Conservation (phyloP, 2,797 vertebrate species). For the Pseudochaenichthys georgianus region DNA sequence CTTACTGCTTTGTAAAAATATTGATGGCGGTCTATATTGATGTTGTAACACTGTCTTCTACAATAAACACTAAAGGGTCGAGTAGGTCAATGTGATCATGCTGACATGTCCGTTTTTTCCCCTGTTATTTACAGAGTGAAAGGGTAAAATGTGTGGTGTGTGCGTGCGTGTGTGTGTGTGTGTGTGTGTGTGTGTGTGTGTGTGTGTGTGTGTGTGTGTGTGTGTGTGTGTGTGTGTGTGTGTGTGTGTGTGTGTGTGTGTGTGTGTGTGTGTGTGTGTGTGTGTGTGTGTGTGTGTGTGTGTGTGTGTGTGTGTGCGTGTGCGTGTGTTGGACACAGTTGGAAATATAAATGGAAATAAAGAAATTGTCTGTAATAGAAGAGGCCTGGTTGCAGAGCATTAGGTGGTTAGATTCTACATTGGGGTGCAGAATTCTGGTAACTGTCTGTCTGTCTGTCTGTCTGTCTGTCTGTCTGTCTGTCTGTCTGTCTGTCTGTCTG, state of each 20-base stretch:
- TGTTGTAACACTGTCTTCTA: slow-evolving; percentile 8
- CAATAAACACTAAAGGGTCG: slow-evolving; percentile 7
- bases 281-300: slow-evolving; percentile 17
- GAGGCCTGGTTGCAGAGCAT: too few relatives aligned
- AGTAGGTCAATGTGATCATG: slow-evolving; percentile 38
- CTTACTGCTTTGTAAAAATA: background rate
- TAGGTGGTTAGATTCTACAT: too few relatives aligned
- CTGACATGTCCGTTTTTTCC: slow-evolving; percentile 13
- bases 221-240: background rate
- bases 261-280: slow-evolving; percentile 12
- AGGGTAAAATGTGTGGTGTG: background rate
- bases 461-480: slow-evolving; percentile 5
- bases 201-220: background rate
- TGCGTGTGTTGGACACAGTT: slow-evolving; percentile 12
- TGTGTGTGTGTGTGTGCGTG: slow-evolving; percentile 19
- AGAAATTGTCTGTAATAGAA: too few relatives aligned
- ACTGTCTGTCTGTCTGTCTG: slow-evolving; percentile 15
- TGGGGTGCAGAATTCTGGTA: slow-evolving; percentile 57
- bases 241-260: slow-evolving; percentile 14
- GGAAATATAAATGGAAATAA: too few relatives aligned
- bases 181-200: background rate
- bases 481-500: too few relatives aligned
- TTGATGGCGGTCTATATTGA: background rate
- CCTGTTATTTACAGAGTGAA: slow-evolving; percentile 30
- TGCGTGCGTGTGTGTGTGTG: slow-evolving; percentile 18